Base-by-base conservation (phyloP, 2,797 vertebrate genomes). In the Sebastes paucispinis region DNA sequence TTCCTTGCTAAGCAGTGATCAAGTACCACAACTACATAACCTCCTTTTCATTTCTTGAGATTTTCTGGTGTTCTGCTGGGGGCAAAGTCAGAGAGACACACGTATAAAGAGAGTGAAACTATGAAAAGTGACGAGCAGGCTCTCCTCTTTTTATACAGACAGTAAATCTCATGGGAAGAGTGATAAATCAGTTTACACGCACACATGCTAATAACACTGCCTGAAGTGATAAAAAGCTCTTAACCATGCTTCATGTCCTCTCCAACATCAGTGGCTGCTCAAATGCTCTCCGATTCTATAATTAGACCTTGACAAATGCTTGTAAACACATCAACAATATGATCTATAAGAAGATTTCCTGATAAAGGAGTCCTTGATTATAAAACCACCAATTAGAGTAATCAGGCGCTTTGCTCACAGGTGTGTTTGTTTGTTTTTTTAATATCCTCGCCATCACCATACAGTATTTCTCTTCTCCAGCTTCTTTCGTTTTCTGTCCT, bases 331-430 rank as follows among this genome's bases (percentile, higher is more conserved):
- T 54, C 57, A 32, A 69, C 68, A 76, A 54, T 58, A 71, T 54
- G 67, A 84, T 85, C 55, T 65, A 55, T 86, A 57, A 57, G 29
- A 77, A 58, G 31, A 75, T 73, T 62, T 73, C 29, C 57, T 84
- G 59, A 90, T 85, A 70, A 84, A 75, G 75, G 54, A 81, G 39
- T 65, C 55, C 84, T 85, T 79, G 50, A 82, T 76, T 81, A 62
- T 62, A 71, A 77, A 89, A 81, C 64, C 9, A 67, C 60, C 59
- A 80, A 78, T 83, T 77, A 87, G 39, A 75, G 62, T 66, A 89
- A 89, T 87, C 87, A 89, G 47, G 6, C n/a, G 1, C 27, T 64
- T 24, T 18, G 7, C 11, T 66, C 14, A 9, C 43, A 84, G 47
- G 64, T 75, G 62, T 69, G 47, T 73, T 73, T 47, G 16, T 47